Evolutionary conservation across 2,888 invertebrate genomes (phyloP).

Genomic region (Noctua janthina): DNA sequence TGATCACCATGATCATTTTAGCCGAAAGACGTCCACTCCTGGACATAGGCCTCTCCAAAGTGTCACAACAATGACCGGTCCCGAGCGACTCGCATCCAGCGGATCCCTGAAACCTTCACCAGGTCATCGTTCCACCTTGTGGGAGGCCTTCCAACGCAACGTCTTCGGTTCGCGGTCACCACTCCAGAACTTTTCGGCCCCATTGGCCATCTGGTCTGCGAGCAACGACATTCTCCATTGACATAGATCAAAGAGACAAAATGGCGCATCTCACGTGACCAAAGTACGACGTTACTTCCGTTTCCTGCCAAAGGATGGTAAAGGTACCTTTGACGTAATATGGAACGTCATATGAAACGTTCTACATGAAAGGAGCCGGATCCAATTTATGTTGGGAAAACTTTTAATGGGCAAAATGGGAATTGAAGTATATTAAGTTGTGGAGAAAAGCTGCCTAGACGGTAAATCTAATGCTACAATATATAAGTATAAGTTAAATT

Average conservation of each 20-base stretch:
- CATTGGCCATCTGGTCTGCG: no score
- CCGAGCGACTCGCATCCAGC: no score
- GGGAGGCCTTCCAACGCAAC: no score
- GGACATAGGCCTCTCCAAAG: no score
- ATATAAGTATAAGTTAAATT: not conserved
- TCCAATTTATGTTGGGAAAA: conserved; percentile 24
- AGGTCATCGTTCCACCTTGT: no score
- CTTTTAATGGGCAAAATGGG: conserved; percentile 21
- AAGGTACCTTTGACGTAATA: conserved; percentile 20
- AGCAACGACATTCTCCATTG: not conserved
- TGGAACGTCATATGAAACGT: conserved; percentile 1
- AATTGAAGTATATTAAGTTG: not conserved
- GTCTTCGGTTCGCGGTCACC: no score
- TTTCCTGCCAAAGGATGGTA: not conserved
- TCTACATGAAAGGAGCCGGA: not conserved
- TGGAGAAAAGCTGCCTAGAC: not conserved
- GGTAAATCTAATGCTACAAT: not conserved
- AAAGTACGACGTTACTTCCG: conserved; percentile 10
- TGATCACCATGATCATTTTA: no score
- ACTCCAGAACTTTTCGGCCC: no score
- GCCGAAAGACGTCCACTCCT: no score
- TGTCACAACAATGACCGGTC: no score
- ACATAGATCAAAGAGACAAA: conserved; percentile 24
- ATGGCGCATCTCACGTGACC: conserved; percentile 17
- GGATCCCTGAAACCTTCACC: no score